phyloP scores from a whole-genome alignment of 2,113 vertebrate species.

The Promerops cafer region DNA sequence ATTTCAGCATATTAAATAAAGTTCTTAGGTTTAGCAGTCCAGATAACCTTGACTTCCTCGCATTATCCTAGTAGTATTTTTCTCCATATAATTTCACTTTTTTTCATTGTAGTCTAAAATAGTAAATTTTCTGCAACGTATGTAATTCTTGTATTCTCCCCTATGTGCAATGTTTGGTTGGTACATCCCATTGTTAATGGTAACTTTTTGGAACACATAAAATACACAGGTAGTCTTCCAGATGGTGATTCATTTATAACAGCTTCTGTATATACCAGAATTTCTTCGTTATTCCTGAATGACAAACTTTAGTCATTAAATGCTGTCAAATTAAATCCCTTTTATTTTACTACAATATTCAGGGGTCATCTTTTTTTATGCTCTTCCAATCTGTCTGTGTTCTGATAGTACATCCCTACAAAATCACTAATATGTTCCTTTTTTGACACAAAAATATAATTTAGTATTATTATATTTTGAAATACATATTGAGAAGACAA shows the following conservation, averaged over 20 bases:
- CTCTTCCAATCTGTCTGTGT: background rate
- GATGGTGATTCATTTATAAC: background rate
- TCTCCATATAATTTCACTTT: background rate
- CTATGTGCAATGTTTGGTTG: background rate
- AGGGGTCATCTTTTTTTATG: background rate
- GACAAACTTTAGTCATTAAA: background rate
- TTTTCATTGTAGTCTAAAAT: background rate
- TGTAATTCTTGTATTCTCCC: background rate
- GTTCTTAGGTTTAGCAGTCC: background rate
- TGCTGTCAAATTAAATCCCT: background rate
- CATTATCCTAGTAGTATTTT: background rate
- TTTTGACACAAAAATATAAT: background rate
- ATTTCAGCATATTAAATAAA: background rate
- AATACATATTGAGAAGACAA: background rate
- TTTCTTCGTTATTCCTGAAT: background rate
- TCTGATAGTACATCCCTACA: background rate
- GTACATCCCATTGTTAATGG: background rate
- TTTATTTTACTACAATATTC: background rate
- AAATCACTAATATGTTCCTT: background rate
- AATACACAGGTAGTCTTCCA: background rate
- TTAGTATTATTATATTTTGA: background rate
- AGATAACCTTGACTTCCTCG: background rate
- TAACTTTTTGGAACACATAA: background rate
- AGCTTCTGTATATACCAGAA: background rate
- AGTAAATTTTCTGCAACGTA: background rate